These are phyloP conservation scores for Narcine bancroftii DNA, from an alignment of 2,113 vertebrate species.

Conservation along the genomic window DNA sequence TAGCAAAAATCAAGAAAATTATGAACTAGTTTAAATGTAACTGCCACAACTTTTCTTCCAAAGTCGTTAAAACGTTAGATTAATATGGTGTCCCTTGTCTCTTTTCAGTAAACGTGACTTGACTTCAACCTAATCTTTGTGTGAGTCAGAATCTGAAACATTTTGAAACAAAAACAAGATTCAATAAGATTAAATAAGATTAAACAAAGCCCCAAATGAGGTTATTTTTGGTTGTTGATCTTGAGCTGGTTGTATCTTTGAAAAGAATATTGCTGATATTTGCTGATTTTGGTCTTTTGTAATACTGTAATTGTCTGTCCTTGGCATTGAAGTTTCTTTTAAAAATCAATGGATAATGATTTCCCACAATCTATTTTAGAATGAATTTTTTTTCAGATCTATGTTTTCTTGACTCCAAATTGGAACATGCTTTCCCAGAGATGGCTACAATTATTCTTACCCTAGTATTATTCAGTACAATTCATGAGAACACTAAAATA, in stretches of 20 bases:
- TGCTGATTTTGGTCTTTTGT: neutral
- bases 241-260: neutral
- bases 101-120: neutral
- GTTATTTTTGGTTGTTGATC: slow-evolving; percentile 25
- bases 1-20: neutral
- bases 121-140: neutral
- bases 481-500: neutral
- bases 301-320: neutral
- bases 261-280: neutral
- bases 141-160: slow-evolving; percentile 5
- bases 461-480: neutral
- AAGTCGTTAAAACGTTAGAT: neutral
- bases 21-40: neutral
- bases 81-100: neutral
- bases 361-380: neutral
- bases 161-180: slow-evolving; percentile 17
- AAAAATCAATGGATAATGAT: neutral
- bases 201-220: neutral
- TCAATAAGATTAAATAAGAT: slow-evolving; percentile 25
- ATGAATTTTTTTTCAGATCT: neutral
- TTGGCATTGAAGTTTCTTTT: neutral
- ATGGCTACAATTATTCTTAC: neutral
- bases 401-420: neutral
- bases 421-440: neutral
- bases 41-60: neutral